These are phyloP conservation scores for Euthynnus affinis DNA, from an alignment of 2,797 vertebrate genomes.

Conservation along the genomic window DNA sequence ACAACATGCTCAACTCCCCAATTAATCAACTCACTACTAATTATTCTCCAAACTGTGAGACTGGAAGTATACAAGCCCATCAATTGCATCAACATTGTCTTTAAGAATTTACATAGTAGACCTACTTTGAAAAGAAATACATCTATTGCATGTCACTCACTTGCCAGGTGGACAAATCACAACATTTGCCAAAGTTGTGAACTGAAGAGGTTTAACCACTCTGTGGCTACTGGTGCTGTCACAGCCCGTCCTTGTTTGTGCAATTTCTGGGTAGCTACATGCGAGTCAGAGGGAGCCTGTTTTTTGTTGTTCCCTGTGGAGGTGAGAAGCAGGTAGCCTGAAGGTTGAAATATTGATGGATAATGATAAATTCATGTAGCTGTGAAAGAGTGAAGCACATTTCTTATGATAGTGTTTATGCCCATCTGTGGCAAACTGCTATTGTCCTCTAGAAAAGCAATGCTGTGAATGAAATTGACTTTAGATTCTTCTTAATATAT, in stretches of 20 bases:
- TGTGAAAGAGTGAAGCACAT: constrained; percentile 49
- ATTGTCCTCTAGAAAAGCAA: neutral
- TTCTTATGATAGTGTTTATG: constrained; percentile 18
- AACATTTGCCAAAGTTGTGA: too few species aligned
- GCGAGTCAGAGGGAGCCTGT: constrained; percentile 36
- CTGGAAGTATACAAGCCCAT: too few species aligned
- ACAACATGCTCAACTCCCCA: too few species aligned
- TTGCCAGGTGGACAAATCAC: too few species aligned
- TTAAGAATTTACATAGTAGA: too few species aligned
- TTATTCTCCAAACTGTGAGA: neutral
- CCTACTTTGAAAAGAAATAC: too few species aligned
- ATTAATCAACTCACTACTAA: too few species aligned
- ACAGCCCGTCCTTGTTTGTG: constrained; percentile 9
- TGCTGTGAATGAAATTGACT: neutral
- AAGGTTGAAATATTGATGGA: constrained; percentile 83
- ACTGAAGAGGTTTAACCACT: neutral
- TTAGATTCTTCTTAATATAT: neutral
- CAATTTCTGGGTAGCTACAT: constrained; percentile 35
- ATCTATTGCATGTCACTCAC: too few species aligned
- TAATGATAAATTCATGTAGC: constrained; percentile 79
- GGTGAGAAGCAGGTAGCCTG: constrained; percentile 72
- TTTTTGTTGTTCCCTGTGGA: constrained; percentile 64
- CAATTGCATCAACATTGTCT: too few species aligned
- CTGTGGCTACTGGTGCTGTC: constrained; percentile 12
- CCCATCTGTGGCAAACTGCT: constrained; percentile 8